These are phyloP conservation scores for Triplophysa bombifrons DNA, from an alignment of 2,797 vertebrate species.

Conservation along the genomic window DNA sequence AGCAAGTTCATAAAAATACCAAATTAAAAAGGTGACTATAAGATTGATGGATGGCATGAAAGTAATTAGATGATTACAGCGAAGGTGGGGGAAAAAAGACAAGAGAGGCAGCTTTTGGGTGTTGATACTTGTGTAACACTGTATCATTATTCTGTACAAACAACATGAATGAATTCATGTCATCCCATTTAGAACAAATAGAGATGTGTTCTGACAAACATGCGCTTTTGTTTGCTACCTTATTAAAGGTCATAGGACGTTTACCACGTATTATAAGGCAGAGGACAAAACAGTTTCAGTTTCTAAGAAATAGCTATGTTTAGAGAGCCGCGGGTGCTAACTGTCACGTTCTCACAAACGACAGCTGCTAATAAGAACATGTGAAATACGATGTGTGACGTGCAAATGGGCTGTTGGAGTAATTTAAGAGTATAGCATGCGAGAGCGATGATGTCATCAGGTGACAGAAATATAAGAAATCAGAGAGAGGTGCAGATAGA, in stretches of 20 bases:
- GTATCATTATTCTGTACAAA: constrained; percentile 28
- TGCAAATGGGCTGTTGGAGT: constrained; percentile 5
- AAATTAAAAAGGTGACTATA: constrained; percentile 58
- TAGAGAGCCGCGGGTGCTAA: constrained; percentile 18
- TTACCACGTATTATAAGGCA: background rate
- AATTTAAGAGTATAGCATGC: constrained; percentile 7
- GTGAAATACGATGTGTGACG: constrained; percentile 22
- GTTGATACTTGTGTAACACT: constrained; percentile 1
- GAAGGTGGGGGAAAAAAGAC: background rate
- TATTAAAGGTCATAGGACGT: constrained; percentile 8
- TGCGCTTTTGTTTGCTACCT: constrained; percentile 1
- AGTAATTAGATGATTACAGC: constrained; percentile 58
- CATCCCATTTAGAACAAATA: constrained; percentile 15
- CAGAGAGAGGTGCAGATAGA: background rate
- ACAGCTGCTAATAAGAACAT: constrained; percentile 39
- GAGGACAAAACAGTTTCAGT: constrained; percentile 14
- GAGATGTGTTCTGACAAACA: constrained; percentile 6
- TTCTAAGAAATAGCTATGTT: constrained; percentile 22
- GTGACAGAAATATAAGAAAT: background rate
- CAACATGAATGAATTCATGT: background rate
- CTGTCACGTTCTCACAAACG: constrained; percentile 43
- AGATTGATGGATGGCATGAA: constrained; percentile 55
- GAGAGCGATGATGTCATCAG: constrained; percentile 3
- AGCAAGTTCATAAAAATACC: constrained; percentile 45
- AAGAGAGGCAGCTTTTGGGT: background rate